Base-by-base conservation (phyloP, 2,888 invertebrate species). In the Sarcophaga rosellei region DNA sequence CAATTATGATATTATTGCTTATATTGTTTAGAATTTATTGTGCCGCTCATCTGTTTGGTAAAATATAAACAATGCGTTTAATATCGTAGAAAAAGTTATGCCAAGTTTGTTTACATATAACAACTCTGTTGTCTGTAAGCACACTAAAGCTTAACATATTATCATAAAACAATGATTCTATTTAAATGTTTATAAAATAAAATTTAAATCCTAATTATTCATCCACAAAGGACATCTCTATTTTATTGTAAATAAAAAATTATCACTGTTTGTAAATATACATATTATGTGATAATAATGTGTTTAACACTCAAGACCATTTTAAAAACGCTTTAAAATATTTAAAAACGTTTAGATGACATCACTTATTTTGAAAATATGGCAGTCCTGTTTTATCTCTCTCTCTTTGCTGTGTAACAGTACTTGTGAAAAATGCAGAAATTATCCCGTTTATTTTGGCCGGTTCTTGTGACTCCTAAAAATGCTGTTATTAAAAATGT, bases 391-490 rank as follows among this genome's bases (percentile, higher is more conserved):
- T 53, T 44, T 44, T 66, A 45, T 66, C 35, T 66, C n/a, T 66
- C 35, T 66, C n/a, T n/a, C 10, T 12, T 66, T 66, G 4, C 35
- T 20, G 35, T 66, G 17, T 53, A 53, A 53, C 53, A 53, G 53
- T 53, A 17, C 12, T 17, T 4, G 17, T 53, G 17, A 53, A 53
- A 53, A 12, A 94, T 95, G 94, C 93, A 94, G 87, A 94, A 93
- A 89, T 90, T 96, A 45, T 96, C 96, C 0, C 95, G 94, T 90
- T 91, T 97, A 88, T 97, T 96, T 92, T 96, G 96, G 92, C 97
- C 97, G 0, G 89, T 95, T 3, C 93, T 95, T 25, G 92, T 95
- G 4, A 94, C 95, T 89, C 95, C 96, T 2, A 95, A 95, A 91
- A 94, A 95, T 91, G 94, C 95, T 0, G 93, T 94, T 88, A 92